Evolutionary conservation across 2,113 vertebrate genomes (phyloP).

Genomic region (Protobothrops flavoviridis): DNA sequence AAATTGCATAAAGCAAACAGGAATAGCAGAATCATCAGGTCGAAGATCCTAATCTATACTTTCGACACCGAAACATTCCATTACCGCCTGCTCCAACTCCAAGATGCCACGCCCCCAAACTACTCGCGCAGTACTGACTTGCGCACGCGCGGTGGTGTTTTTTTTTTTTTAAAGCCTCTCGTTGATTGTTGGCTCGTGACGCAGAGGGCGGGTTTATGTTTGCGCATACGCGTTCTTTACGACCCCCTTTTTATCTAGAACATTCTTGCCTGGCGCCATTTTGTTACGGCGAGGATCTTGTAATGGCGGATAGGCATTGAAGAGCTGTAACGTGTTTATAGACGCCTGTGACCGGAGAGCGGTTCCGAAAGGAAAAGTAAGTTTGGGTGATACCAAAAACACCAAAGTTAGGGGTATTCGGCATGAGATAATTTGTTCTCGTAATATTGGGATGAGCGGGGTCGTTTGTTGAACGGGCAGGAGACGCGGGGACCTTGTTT

Average conservation of each 20-base stretch:
- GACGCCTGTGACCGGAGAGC: not conserved
- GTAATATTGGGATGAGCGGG: not conserved
- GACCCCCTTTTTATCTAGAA: not conserved
- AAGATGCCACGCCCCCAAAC: not conserved
- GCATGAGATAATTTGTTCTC: not conserved
- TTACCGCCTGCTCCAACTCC: not conserved
- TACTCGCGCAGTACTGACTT: not conserved
- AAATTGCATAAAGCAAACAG: not conserved
- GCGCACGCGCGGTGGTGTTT: not conserved
- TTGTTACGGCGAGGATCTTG: not conserved
- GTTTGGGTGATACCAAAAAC: not conserved
- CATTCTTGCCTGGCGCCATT: not conserved
- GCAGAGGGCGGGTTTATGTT: not conserved
- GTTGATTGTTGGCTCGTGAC: not conserved
- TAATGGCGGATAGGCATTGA: not conserved
- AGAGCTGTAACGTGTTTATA: not conserved
- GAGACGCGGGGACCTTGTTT: too few relatives aligned
- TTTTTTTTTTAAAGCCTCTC: not conserved
- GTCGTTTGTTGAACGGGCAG: not conserved
- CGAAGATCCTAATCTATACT: not conserved
- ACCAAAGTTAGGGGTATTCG: not conserved
- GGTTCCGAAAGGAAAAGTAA: not conserved
- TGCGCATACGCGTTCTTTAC: not conserved
- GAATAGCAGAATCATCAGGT: not conserved
- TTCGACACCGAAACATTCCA: not conserved